These are phyloP conservation scores for Lepidocolaptes lacrymiger DNA, from an alignment of 2,797 vertebrate species.

Conservation along the genomic window DNA sequence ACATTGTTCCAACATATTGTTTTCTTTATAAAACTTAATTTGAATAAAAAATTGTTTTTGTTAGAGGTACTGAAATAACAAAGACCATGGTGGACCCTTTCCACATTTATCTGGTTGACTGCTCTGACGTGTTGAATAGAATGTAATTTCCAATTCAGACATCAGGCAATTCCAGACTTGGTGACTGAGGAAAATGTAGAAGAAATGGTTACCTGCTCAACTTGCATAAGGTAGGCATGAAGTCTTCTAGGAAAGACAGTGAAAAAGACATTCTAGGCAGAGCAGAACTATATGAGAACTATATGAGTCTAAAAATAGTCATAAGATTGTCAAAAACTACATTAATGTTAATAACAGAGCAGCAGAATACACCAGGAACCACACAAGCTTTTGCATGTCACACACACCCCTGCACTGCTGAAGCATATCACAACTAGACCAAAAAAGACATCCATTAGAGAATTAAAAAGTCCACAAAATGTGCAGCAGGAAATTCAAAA, in stretches of 20 bases:
- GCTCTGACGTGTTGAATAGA: background rate
- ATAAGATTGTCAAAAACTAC: background rate
- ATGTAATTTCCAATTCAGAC: background rate
- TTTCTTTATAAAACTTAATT: background rate
- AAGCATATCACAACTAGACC: background rate
- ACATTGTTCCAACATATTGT: background rate
- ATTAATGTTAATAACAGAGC: background rate
- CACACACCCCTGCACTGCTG: accelerated
- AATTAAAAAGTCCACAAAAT: background rate
- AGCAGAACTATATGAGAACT: background rate
- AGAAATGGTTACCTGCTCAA: background rate
- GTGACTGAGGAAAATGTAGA: background rate
- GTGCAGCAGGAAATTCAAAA: background rate
- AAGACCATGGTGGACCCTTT: background rate
- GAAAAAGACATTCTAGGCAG: background rate
- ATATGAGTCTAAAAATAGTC: background rate
- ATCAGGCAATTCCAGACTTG: background rate
- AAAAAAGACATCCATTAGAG: background rate
- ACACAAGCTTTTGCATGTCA: background rate
- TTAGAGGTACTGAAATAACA: background rate
- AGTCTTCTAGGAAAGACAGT: background rate
- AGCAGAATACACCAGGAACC: background rate
- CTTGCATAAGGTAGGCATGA: background rate
- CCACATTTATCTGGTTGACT: background rate
- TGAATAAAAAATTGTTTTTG: background rate